Evolutionary conservation across 2,888 invertebrate species (phyloP).

Genomic region (Asteroscopus sphinx): DNA sequence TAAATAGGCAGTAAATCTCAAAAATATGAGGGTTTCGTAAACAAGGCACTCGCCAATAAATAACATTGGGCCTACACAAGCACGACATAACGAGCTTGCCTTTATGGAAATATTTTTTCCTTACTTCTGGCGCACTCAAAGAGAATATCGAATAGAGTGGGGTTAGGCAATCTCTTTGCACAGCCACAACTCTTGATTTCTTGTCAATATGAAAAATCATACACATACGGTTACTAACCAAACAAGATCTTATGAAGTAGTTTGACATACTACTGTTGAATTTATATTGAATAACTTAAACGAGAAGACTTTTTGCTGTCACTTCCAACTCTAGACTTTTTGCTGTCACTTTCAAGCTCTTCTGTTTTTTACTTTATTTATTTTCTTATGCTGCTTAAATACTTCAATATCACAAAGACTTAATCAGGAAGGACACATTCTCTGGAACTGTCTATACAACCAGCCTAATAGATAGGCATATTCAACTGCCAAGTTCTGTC

Average conservation of each 20-base stretch:
- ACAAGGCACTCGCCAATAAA: constrained; percentile 72
- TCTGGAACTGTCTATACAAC: too few relatives aligned
- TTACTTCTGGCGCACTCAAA: constrained; percentile 48
- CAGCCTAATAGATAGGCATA: background rate
- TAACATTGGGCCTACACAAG: constrained; percentile 60
- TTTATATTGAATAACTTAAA: too few relatives aligned
- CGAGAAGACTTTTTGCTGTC: too few relatives aligned
- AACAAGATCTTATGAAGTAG: constrained; percentile 12
- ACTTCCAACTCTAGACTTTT: too few relatives aligned
- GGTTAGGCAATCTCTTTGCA: constrained; percentile 34
- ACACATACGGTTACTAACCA: constrained; percentile 23
- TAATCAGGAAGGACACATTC: too few relatives aligned
- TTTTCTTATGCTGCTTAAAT: too few relatives aligned
- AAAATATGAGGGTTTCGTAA: constrained; percentile 71
- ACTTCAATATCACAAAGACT: too few relatives aligned
- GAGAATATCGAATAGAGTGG: constrained; percentile 43
- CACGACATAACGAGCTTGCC: constrained; percentile 60
- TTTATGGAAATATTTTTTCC: constrained; percentile 60
- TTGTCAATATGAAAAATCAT: constrained; percentile 31
- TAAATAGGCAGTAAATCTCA: constrained; percentile 70
- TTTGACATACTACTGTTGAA: too few relatives aligned
- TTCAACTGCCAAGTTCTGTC: constrained; percentile 25
- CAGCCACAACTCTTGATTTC: constrained; percentile 36
- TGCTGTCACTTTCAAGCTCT: too few relatives aligned
- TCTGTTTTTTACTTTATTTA: too few relatives aligned